A percentile compares a stretch with the other conserved stretches of the same genome.
Evolutionary conservation across 2,888 invertebrate genomes (phyloP).

Genomic region (Campaea margaritaria): DNA sequence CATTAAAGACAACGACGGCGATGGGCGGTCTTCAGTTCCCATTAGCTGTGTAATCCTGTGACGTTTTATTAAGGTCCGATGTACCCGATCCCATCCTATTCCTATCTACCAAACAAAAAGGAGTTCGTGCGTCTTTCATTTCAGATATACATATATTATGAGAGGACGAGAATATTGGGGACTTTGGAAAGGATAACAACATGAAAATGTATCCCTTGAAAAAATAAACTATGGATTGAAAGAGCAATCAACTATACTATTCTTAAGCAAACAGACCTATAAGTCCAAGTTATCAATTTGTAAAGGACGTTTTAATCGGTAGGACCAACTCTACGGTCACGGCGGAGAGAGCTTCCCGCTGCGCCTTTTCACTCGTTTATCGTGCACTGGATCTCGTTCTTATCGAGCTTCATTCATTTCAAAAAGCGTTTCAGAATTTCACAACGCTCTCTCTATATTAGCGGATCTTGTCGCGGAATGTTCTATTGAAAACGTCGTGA

Average conservation of each 20-base stretch:
- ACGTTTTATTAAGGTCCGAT: constrained; percentile 18
- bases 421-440: constrained; percentile 4
- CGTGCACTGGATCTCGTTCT: constrained; percentile 12
- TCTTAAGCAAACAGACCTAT: too few species aligned
- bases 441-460: constrained; percentile 4
- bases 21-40: constrained; percentile 20
- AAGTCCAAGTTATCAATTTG: too few species aligned
- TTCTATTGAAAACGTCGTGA: constrained; percentile 7
- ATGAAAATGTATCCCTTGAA: too few species aligned
- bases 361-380: constrained; percentile 7
- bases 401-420: constrained; percentile 6
- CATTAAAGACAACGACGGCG: constrained; percentile 11
- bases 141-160: too few species aligned
- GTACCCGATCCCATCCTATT: constrained; percentile 8
- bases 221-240: too few species aligned
- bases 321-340: too few species aligned
- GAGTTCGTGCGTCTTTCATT: too few species aligned
- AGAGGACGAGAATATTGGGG: too few species aligned
- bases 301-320: too few species aligned
- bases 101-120: constrained; percentile 4
- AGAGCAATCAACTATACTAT: too few species aligned
- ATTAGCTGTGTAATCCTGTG: constrained; percentile 17
- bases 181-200: too few species aligned
- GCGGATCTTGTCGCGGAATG: background rate
- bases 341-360: background rate